Base-by-base conservation (phyloP, 2,797 vertebrate genomes). In the Onychomys torridus region DNA sequence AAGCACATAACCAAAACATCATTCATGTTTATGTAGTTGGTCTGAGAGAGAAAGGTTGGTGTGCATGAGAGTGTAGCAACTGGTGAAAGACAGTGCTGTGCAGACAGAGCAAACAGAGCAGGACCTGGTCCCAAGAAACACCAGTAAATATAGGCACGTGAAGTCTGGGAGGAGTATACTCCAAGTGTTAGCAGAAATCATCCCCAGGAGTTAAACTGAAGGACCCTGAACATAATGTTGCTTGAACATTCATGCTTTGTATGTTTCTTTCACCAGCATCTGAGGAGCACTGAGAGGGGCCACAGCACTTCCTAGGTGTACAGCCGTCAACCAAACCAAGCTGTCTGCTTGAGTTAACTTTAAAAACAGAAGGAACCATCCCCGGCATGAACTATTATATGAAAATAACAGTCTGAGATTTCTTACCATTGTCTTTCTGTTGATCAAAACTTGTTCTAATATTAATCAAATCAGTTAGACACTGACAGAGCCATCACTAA, bases 401-500 rank as follows among this genome's bases (percentile, higher is more conserved):
- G 49, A 92, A 97, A 93, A 93, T 65, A 73, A 86, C 57, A 27
- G 91, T 63, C 29, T 97, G 96, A 98, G 97, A 96, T 98, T 98
- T 59, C 97, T 98, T 97, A 96, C 32, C 59, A 93, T 91, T 95
- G 95, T 93, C 93, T 97, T 97, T 98, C 95, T 96, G 79, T 97
- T 97, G 86, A 12, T 97, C 94, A 97, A 95, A 98, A 97, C 23
- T 95, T 97, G 93, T 97, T 98, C 98, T 96, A 97, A 88, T 98
- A 98, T 98, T 97, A 89, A 97, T 98, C 95, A 98, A 98, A 98
- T 98, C 43, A 69, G 93, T 93, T 96, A 95, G 96, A 96, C 90
- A 95, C 97, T 98, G 98, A 97, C 90, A 96, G 95, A 98, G 98
- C 95, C 97, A 99, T 98, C 98, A 99, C 17, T 99, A 99, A 98